phyloP scores from a whole-genome alignment of 2,888 invertebrate genomes.

The Aromia moschata region DNA sequence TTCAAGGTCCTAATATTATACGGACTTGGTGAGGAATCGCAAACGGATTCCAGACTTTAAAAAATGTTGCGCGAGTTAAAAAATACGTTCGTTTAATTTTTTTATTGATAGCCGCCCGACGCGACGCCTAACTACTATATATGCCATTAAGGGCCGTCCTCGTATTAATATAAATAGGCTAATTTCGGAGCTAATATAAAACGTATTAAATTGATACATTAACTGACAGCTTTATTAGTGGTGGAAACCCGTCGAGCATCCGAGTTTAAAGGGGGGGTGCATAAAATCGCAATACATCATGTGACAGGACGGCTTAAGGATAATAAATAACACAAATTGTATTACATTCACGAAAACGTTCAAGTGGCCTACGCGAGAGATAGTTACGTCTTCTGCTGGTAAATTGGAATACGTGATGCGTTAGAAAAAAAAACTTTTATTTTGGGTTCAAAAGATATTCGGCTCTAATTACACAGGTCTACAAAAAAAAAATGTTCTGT shows the following conservation, averaged over 20 bases:
- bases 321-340: conserved; percentile 7
- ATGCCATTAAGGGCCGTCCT: background rate
- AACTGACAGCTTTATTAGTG: conserved; percentile 12
- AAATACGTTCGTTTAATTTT: background rate
- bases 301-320: background rate
- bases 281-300: conserved; percentile 7
- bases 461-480: too few relatives aligned
- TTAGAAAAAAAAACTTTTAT: too few relatives aligned
- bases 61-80: background rate
- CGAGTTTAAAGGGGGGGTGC: conserved; percentile 1
- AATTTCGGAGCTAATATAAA: conserved; percentile 6
- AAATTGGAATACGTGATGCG: too few relatives aligned
- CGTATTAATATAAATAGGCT: conserved; percentile 7
- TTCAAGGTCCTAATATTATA: too few relatives aligned
- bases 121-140: background rate
- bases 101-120: background rate
- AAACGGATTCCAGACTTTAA: background rate
- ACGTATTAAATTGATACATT: conserved; percentile 9
- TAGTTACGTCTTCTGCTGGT: too few relatives aligned
- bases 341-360: background rate
- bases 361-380: too few relatives aligned
- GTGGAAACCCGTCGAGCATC: background rate
- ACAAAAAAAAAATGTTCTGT: too few relatives aligned
- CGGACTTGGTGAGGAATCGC: too few relatives aligned
- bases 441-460: too few relatives aligned